Conservation (phyloP, 35 echinoderm and acorn worm species). For the Apostichopus parvimensis region DNA sequence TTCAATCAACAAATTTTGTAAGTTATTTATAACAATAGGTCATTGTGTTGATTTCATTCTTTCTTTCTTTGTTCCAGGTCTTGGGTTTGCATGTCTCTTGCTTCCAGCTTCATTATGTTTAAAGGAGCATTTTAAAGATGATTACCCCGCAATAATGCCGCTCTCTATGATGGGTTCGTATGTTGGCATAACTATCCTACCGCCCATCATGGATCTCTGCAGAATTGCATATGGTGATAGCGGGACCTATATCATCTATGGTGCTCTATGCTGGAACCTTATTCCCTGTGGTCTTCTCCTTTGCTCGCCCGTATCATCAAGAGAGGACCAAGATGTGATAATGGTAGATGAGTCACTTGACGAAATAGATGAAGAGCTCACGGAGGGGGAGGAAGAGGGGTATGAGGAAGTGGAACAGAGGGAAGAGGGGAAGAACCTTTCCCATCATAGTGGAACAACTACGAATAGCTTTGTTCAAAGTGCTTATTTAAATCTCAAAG, state of each 20-base stretch:
- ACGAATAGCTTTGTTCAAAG: background rate
- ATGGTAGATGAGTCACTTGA: background rate
- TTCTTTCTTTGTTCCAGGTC: background rate
- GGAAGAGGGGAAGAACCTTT: background rate
- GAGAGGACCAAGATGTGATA: too few relatives aligned
- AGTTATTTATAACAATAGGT: too few relatives aligned
- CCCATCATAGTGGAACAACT: background rate
- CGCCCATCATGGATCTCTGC: constrained; percentile 34
- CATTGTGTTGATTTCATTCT: too few relatives aligned
- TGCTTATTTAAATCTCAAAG: background rate
- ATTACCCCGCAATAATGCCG: constrained; percentile 30
- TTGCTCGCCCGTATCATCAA: background rate
- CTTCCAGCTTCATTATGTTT: constrained; percentile 17
- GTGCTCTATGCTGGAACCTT: constrained; percentile 22
- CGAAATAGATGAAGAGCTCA: background rate
- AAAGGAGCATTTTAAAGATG: constrained; percentile 21
- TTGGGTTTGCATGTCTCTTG: constrained; percentile 19
- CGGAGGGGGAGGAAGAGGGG: background rate
- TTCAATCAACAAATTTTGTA: too few relatives aligned
- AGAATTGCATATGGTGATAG: background rate
- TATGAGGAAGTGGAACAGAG: background rate
- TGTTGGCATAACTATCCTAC: constrained; percentile 19
- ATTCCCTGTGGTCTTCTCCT: constrained; percentile 46
- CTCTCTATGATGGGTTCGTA: constrained; percentile 37
- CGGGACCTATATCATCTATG: constrained; percentile 6